Percentiles rank a stretch among this genome's conserved stretches.
phyloP scores from a whole-genome alignment of 2,113 vertebrate species.

The Silurus meridionalis region DNA sequence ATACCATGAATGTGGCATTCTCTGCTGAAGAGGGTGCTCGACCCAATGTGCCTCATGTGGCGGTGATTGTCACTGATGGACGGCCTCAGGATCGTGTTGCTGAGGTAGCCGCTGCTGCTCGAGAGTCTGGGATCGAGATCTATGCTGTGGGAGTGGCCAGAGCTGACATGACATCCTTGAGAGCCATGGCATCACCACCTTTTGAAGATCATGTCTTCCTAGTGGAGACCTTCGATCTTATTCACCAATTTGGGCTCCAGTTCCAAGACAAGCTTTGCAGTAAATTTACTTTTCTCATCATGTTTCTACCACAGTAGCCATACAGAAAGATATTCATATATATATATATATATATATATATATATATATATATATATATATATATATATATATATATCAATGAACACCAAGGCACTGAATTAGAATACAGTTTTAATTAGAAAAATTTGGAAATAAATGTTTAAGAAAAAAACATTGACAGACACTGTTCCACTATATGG shows the following conservation, averaged over 20 bases:
- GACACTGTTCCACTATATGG: not conserved
- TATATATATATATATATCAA: not conserved
- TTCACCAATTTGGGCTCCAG: conserved; percentile 91
- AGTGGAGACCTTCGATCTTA: conserved; percentile 92
- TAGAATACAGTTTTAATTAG: not conserved
- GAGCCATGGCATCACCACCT: conserved; percentile 89
- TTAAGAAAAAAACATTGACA: not conserved
- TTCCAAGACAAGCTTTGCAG: conserved; percentile 93
- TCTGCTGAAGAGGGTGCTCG: conserved; percentile 81
- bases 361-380: no score
- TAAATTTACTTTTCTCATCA: conserved; percentile 64
- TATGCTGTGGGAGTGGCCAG: conserved; percentile 91
- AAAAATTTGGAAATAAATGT: no score
- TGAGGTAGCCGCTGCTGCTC: conserved; percentile 86
- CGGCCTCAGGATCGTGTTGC: conserved; percentile 93
- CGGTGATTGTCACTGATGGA: conserved; percentile 90
- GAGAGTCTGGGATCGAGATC: conserved; percentile 89
- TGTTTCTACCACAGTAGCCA: not conserved
- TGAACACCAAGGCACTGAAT: not conserved
- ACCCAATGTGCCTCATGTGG: conserved; percentile 82
- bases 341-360: no score
- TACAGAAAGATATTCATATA: no score
- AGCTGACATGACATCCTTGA: conserved; percentile 89
- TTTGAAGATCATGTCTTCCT: conserved; percentile 94
- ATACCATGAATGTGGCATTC: conserved; percentile 89